Evolutionary conservation across 2,113 vertebrate species (phyloP).

Genomic region (Brachyhypopomus occidentalis): DNA sequence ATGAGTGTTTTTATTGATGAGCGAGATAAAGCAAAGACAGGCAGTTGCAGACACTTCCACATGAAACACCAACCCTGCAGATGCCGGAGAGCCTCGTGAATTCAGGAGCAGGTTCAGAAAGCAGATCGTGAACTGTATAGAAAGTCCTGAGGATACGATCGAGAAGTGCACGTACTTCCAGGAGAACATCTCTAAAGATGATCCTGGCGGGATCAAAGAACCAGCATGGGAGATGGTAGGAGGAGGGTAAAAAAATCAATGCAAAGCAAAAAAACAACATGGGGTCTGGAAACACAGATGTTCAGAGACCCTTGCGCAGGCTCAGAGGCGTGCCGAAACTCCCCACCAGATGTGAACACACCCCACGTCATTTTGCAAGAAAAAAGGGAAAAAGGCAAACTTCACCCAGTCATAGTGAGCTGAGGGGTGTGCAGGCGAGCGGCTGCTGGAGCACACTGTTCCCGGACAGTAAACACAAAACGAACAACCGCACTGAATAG

Average conservation of each 20-base stretch:
- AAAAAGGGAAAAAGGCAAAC: conserved; percentile 27
- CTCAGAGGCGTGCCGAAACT: conserved; percentile 63
- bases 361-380: conserved; percentile 64
- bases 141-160: conserved; percentile 35
- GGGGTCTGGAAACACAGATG: conserved; percentile 62
- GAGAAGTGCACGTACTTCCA: conserved; percentile 43
- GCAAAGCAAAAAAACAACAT: conserved; percentile 50
- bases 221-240: conserved; percentile 41
- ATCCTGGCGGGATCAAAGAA: conserved; percentile 50
- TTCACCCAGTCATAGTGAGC: conserved; percentile 64
- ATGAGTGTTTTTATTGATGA: too few species aligned
- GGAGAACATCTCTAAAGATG: conserved; percentile 49
- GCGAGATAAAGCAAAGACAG: too few species aligned
- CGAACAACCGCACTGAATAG: background rate
- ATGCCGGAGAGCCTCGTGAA: too few species aligned
- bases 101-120: conserved; percentile 19
- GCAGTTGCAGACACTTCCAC: too few species aligned
- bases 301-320: conserved; percentile 56
- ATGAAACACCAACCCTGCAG: too few species aligned
- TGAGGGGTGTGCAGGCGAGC: conserved; percentile 52
- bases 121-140: conserved; percentile 45
- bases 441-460: conserved; percentile 12
- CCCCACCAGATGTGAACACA: conserved; percentile 75
- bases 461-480: background rate
- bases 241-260: conserved; percentile 32